Evolutionary conservation across 2,888 invertebrate species (phyloP), one percentile per base, ranked within the genome.

Genomic region (Drosophila neutralis): DNA sequence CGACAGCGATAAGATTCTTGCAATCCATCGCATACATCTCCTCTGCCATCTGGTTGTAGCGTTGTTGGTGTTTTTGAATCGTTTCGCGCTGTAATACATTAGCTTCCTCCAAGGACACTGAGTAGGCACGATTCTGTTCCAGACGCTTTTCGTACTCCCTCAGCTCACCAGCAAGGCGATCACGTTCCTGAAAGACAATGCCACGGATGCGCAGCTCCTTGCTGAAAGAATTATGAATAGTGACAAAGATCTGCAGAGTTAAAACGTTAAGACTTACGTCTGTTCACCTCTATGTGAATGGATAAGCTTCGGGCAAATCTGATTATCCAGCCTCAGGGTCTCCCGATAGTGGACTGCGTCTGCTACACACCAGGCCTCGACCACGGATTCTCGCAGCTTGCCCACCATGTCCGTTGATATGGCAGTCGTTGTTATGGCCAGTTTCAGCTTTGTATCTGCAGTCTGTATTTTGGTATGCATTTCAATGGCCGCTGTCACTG

Each of bases 111-210:
- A 93, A 48, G 0, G 89, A 82, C 7, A 89, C 87, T 0, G 90
- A 74, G 66, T 93, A 93, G 38, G 74, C 70, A 1, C 92, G 89
- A 73, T 92, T 90, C 8, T 85, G 59, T 61, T 92, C 83, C 15
- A 93, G 72, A 3, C 93, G 92, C 42, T 88, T 91, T 62, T 90
- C 86, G 36, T 91, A 71, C 18, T 93, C 93, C 18, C 66, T 75
- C 3, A 92, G 75, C 38, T 92, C 93, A 0, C 73, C 84, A 69
- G 90, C 89, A 45, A 93, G 74, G 1, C 93, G 92, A 83, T 93
- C 92, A 1, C 92, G 90, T 70, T 93, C 93, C 4, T 90, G 87
- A 45, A 89, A 87, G 8, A 86, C 75, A 21, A 73, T 0, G 1
- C 24, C 24, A 7, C 73, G 67, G 0, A 86, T 15, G 3, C 31